Evolutionary conservation across 2,888 invertebrate species (phyloP).

Genomic region (Marasmarcha lunaedactyla): DNA sequence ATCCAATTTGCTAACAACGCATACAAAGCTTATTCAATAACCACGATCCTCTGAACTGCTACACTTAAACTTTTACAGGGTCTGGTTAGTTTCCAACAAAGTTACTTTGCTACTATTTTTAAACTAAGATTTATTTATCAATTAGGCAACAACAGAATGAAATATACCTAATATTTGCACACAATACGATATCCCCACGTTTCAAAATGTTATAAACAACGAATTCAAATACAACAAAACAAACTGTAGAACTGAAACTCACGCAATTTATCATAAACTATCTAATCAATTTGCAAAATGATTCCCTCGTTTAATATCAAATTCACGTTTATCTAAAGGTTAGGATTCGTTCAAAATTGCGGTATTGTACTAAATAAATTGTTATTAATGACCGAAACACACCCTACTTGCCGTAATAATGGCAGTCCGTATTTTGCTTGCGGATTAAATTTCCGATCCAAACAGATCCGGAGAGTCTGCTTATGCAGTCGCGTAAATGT

Average conservation of each 20-base stretch:
- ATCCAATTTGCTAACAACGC: neutral
- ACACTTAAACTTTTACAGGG: too few species aligned
- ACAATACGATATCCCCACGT: too few species aligned
- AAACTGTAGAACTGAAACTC: conserved; percentile 30
- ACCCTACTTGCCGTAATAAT: conserved; percentile 51
- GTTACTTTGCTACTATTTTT: too few species aligned
- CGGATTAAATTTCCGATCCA: conserved; percentile 39
- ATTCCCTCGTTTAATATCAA: conserved; percentile 52
- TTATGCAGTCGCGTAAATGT: neutral
- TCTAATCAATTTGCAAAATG: conserved; percentile 60
- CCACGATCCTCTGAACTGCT: neutral
- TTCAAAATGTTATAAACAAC: too few species aligned
- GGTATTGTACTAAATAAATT: conserved; percentile 66
- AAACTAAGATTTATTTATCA: too few species aligned
- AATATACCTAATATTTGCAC: too few species aligned
- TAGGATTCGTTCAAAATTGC: conserved; percentile 52
- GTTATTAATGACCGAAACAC: conserved; percentile 65
- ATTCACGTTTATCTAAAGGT: conserved; percentile 60
- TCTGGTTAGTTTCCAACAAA: too few species aligned
- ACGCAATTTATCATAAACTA: conserved; percentile 54
- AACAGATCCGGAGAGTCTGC: conserved; percentile 19
- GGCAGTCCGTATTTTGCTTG: conserved; percentile 41
- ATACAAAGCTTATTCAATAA: conserved; percentile 1
- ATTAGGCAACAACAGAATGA: too few species aligned
- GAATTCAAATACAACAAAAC: conserved; percentile 21